Conservation (phyloP, 2,888 invertebrate genomes). For the Lasioglossum pauxillum region DNA sequence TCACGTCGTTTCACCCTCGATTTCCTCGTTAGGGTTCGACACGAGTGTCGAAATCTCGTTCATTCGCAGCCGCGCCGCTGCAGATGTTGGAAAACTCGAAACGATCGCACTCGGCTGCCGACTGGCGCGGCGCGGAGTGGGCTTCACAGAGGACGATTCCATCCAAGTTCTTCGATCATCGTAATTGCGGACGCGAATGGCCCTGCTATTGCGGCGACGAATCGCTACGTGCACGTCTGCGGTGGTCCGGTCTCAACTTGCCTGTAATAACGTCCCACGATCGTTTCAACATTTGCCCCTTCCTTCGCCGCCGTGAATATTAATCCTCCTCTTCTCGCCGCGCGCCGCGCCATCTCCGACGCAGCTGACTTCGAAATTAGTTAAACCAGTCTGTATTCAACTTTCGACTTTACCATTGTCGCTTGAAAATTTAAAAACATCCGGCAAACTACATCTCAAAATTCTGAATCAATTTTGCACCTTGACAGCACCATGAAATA, state of each 20-base stretch:
- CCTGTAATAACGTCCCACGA: constrained; percentile 13
- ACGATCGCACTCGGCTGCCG: constrained; percentile 54
- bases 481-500: neutral
- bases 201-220: constrained; percentile 39
- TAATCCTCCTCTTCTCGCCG: neutral
- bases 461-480: neutral
- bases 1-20: constrained; percentile 55
- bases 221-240: constrained; percentile 44
- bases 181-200: constrained; percentile 62
- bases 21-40: constrained; percentile 61
- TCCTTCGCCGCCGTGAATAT: neutral
- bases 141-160: constrained; percentile 31
- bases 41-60: constrained; percentile 56
- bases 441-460: neutral
- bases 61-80: constrained; percentile 38
- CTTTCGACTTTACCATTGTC: neutral
- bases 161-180: constrained; percentile 69
- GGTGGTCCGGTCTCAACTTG: constrained; percentile 39
- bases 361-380: neutral
- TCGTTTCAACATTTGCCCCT: neutral
- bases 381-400: neutral
- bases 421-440: neutral
- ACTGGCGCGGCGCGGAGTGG: constrained; percentile 20
- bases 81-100: constrained; percentile 67
- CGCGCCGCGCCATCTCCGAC: neutral